These are phyloP conservation scores for Masticophis lateralis DNA, from an alignment of 2,797 vertebrate genomes.

Conservation along the genomic window DNA sequence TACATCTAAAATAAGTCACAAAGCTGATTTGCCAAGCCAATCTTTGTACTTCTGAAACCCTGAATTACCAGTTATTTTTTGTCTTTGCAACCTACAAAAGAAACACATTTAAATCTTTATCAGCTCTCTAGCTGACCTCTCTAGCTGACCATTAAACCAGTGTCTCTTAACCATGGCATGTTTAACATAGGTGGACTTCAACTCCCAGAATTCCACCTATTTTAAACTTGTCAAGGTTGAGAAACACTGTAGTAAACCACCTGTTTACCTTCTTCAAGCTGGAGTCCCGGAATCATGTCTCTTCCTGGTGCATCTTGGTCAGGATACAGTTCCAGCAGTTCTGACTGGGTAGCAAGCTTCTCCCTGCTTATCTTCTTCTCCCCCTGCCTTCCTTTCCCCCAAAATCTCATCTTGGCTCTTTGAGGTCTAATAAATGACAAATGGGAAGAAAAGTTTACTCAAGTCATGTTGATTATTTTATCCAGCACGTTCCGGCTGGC, in stretches of 20 bases:
- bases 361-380: constrained; percentile 87
- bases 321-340: constrained; percentile 69
- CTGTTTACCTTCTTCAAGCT: constrained; percentile 76
- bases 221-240: neutral
- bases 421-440: constrained; percentile 66
- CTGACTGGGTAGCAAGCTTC: constrained; percentile 79
- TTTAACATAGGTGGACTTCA: neutral
- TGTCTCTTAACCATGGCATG: rapidly evolving
- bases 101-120: neutral
- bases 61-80: neutral
- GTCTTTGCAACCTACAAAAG: neutral
- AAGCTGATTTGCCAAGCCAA: neutral
- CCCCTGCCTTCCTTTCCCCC: constrained; percentile 87
- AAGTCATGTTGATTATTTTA: neutral
- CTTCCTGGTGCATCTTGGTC: constrained; percentile 55
- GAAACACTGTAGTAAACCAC: neutral
- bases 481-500: rapidly evolving
- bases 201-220: neutral
- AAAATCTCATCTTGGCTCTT: constrained; percentile 92
- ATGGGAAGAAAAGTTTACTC: neutral
- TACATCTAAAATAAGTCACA: neutral
- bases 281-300: constrained; percentile 70
- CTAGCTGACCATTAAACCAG: neutral
- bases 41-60: neutral
- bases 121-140: neutral